Base-by-base conservation (phyloP, 2,113 vertebrate species). In the Fukomys damarensis region DNA sequence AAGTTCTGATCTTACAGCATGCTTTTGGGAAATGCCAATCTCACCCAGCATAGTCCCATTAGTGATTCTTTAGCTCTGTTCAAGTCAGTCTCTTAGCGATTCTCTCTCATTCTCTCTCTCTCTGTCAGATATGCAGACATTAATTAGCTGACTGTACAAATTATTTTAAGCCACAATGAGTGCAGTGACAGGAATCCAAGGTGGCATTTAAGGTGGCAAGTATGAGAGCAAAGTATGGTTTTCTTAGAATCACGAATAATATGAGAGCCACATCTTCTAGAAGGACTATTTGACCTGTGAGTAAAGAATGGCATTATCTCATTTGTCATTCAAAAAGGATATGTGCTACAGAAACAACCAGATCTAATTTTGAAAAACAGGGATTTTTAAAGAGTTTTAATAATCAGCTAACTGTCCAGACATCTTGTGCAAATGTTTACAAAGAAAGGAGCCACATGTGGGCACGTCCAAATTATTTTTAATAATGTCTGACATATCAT, bases 341-440 rank as follows among this genome's bases (percentile, higher is more conserved):
- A 49, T 49, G 66, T 59, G 22, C 13, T 74, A 68, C 35, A 46
- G 41, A 87, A 83, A 72, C 9, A 63, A 88, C 3, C 6, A 54
- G 46, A 85, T 0, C 6, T 65, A n/a, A 63, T 43, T 85, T 88
- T 85, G 3, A 70, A 87, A 65, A 7, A 35, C 81, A 77, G 24
- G 30, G 1, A 5, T 52, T 59, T 79, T 59, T 41, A 70, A 83
- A 24, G 52, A 54, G 28, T 80, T 93, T 83, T 95, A 41, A 59
- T 43, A 65, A 91, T 61, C 35, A 80, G 32, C 68, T 86, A 41
- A 65, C 19, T 92, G 14, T 93, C 10, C 0, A 84, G 49, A 87
- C 41, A 61, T 86, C 86, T 92, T 74, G 52, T 76, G 80, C 14
- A 92, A 76, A 81, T 77, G 38, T 94, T 97, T 96, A 94, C 28